phyloP scores from a whole-genome alignment of 1,140 invertebrate species.

The Drosophila nikananu region DNA sequence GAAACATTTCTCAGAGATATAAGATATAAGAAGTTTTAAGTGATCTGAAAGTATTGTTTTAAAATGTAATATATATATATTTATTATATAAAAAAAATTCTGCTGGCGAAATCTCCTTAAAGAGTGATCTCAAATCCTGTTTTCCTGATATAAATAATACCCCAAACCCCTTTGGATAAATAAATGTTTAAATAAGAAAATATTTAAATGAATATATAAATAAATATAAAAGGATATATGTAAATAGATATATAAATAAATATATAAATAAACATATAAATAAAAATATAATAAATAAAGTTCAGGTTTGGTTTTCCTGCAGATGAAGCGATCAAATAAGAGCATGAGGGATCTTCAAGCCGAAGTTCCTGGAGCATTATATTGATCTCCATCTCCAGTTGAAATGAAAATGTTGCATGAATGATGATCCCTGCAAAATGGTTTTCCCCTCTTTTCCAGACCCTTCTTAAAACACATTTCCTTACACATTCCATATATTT shows the following conservation, averaged over 20 bases:
- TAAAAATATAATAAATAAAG: neutral
- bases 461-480: neutral
- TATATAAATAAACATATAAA: neutral
- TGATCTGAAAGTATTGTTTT: neutral
- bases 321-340: constrained; percentile 6
- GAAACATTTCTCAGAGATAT: neutral
- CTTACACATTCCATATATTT: neutral
- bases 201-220: no score
- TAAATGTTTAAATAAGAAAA: neutral
- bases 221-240: neutral
- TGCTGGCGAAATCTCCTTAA: neutral
- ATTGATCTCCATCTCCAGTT: neutral
- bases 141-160: neutral
- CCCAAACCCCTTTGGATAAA: neutral
- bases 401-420: neutral
- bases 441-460: neutral
- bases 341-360: constrained; percentile 18
- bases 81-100: neutral
- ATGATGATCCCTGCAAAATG: constrained; percentile 11
- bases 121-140: neutral
- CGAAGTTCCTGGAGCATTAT: constrained; percentile 20
- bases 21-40: neutral
- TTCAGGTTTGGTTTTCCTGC: neutral
- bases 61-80: no score
- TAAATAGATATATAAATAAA: neutral